Evolutionary conservation across 2,113 vertebrate genomes (phyloP).

Genomic region (Desmodus rotundus): DNA sequence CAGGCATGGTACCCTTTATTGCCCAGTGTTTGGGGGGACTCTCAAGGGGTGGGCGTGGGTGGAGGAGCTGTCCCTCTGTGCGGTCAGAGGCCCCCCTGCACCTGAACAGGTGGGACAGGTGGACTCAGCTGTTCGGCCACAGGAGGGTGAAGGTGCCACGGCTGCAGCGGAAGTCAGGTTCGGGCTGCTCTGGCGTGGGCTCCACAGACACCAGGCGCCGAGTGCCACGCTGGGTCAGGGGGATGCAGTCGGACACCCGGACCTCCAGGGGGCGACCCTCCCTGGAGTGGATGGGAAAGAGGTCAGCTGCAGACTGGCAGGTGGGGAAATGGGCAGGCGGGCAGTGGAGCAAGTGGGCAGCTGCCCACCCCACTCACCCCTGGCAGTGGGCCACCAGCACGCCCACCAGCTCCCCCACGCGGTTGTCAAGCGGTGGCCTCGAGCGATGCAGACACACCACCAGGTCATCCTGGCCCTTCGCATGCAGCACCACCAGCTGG

Average conservation of each 20-base stretch:
- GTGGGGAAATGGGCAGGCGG: not conserved
- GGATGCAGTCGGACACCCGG: slow-evolving; percentile 83
- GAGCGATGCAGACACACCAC: slow-evolving; percentile 88
- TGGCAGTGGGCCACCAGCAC: slow-evolving; percentile 87
- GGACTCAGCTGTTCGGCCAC: slow-evolving; percentile 78
- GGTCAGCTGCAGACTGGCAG: not conserved
- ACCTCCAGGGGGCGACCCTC: slow-evolving; percentile 79
- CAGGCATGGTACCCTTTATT: slow-evolving; percentile 38
- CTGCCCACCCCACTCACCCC: slow-evolving; percentile 76
- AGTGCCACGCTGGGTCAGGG: slow-evolving; percentile 82
- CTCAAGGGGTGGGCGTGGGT: fast-evolving
- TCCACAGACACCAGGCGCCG: slow-evolving; percentile 84
- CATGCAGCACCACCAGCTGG: slow-evolving; percentile 92
- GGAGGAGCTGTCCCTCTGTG: not conserved
- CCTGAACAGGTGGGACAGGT: no score
- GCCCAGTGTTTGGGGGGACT: fast-evolving
- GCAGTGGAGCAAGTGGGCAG: no score
- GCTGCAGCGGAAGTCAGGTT: slow-evolving; percentile 87
- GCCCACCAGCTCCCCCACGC: slow-evolving; percentile 92
- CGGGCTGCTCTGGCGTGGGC: slow-evolving; percentile 56
- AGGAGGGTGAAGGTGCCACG: slow-evolving; percentile 84
- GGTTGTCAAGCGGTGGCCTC: slow-evolving; percentile 82
- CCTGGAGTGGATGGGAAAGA: slow-evolving; percentile 64
- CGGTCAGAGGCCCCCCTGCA: not conserved
- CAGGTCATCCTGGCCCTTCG: slow-evolving; percentile 81